These are phyloP conservation scores for Delphinapterus leucas DNA, from an alignment of 2,113 vertebrate genomes.

Conservation along the genomic window DNA sequence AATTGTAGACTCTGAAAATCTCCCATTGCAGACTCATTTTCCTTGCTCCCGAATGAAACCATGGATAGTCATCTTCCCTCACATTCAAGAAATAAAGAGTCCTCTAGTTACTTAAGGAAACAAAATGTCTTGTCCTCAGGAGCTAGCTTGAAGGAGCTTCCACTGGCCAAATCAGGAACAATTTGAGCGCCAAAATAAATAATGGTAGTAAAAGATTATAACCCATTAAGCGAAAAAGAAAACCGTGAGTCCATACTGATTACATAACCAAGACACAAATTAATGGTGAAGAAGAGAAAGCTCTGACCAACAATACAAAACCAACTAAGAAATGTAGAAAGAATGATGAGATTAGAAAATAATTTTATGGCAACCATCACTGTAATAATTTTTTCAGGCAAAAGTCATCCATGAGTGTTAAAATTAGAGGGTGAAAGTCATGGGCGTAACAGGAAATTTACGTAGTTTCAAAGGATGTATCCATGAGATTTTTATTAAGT, in stretches of 20 bases:
- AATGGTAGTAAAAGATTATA: not conserved
- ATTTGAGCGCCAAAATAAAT: not conserved
- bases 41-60: not conserved
- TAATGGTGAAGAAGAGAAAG: not conserved
- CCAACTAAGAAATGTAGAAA: not conserved
- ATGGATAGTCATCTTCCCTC: not conserved
- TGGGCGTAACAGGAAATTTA: not conserved
- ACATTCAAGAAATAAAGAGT: not conserved
- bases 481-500: not conserved
- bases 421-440: not conserved
- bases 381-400: not conserved
- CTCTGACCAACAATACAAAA: not conserved
- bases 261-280: not conserved
- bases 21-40: not conserved
- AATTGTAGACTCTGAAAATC: not conserved
- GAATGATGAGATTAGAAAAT: not conserved
- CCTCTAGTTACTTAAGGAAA: not conserved
- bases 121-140: not conserved
- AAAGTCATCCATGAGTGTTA: not conserved
- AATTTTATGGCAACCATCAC: not conserved
- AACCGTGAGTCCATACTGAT: not conserved
- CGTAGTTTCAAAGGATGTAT: not conserved
- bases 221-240: not conserved
- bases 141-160: not conserved
- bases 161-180: not conserved